These are phyloP conservation scores for Brachypalpus laphriformis DNA, from an alignment of 2,888 invertebrate genomes.

Conservation along the genomic window DNA sequence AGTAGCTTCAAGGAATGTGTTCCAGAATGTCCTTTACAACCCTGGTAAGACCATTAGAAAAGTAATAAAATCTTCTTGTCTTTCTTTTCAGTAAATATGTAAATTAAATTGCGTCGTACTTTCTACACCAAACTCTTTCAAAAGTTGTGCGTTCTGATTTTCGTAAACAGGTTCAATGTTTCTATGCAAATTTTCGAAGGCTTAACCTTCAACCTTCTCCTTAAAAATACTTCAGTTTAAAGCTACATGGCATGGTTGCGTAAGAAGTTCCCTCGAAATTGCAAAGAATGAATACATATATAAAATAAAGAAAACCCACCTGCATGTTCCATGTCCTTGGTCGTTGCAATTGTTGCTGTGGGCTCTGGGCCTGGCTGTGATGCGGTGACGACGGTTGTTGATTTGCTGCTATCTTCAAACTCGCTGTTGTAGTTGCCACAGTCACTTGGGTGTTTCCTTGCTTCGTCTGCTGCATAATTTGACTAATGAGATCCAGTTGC, in stretches of 20 bases:
- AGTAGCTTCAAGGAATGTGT: too few species aligned
- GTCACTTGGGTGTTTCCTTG: conserved; percentile 84
- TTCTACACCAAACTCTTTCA: too few species aligned
- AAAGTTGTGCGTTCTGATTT: too few species aligned
- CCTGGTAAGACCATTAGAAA: too few species aligned
- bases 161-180: too few species aligned
- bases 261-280: not conserved
- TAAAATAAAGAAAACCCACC: conserved; percentile 79
- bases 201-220: not conserved
- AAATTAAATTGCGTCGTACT: too few species aligned
- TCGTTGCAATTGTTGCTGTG: conserved; percentile 80
- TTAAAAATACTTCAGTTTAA: not conserved
- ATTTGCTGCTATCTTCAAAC: conserved; percentile 73
- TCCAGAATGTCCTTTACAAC: too few species aligned
- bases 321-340: conserved; percentile 85
- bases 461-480: conserved; percentile 90
- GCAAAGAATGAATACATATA: not conserved
- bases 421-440: conserved; percentile 78
- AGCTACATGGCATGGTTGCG: too few species aligned
- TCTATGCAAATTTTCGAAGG: not conserved
- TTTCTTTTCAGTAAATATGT: too few species aligned
- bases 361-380: conserved; percentile 77
- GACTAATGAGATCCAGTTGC: conserved; percentile 89
- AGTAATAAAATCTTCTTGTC: too few species aligned
- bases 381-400: conserved; percentile 78